phyloP scores from a whole-genome alignment of 2,888 invertebrate genomes.

The Ptilodon capucinus region DNA sequence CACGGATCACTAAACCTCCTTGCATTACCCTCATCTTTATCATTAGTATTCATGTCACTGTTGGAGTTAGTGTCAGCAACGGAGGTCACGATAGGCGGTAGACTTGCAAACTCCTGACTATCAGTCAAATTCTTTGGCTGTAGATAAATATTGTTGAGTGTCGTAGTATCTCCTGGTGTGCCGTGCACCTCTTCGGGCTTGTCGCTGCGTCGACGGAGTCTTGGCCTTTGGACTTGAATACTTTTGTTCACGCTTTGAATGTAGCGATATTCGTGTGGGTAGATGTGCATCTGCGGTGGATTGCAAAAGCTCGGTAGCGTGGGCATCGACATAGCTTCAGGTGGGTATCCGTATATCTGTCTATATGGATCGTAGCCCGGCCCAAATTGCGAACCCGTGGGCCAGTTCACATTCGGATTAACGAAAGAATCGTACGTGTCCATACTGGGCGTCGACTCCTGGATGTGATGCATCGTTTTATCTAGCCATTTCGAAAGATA shows the following conservation, averaged over 20 bases:
- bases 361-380: constrained; percentile 75
- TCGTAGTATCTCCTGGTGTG: constrained; percentile 43
- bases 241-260: constrained; percentile 61
- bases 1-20: constrained; percentile 88
- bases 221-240: constrained; percentile 62
- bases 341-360: constrained; percentile 77
- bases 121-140: constrained; percentile 71
- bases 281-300: constrained; percentile 49
- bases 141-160: constrained; percentile 50
- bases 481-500: constrained; percentile 79
- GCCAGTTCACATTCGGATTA: constrained; percentile 58
- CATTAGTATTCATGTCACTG: constrained; percentile 77
- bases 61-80: constrained; percentile 74
- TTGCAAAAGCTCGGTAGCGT: constrained; percentile 82
- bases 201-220: constrained; percentile 54
- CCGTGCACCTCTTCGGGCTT: constrained; percentile 59
- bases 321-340: constrained; percentile 86
- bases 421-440: constrained; percentile 65
- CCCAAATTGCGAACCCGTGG: constrained; percentile 60
- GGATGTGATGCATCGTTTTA: constrained; percentile 72
- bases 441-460: constrained; percentile 64
- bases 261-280: constrained; percentile 64
- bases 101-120: constrained; percentile 84
- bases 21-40: constrained; percentile 77
- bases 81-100: constrained; percentile 87